Percentiles rank a stretch among this genome's conserved stretches.
phyloP scores from a whole-genome alignment of 1,140 invertebrate genomes.

The Drosophila oshimai region DNA sequence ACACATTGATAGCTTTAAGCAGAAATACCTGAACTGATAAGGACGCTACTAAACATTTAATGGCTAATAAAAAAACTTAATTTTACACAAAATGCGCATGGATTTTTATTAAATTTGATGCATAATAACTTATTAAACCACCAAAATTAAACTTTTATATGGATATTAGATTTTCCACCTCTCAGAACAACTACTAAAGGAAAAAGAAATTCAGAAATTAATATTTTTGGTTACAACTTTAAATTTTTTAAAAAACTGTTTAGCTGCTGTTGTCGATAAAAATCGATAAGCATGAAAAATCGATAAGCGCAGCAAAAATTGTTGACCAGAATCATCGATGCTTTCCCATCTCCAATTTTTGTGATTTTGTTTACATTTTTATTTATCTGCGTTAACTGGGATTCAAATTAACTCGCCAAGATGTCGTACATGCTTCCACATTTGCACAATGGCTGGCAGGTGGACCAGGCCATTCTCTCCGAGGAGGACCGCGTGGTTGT shows the following conservation, averaged over 20 bases:
- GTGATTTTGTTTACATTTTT: conserved; percentile 57
- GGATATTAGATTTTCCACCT: too few species aligned
- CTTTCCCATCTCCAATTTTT: not conserved
- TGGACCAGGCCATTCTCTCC: conserved; percentile 98
- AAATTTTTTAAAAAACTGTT: too few species aligned
- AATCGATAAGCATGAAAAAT: not conserved
- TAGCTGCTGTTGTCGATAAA: too few species aligned
- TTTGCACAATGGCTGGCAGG: conserved; percentile 99
- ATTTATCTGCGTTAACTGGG: not conserved
- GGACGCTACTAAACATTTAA: conserved; percentile 41
- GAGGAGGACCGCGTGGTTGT: conserved; percentile 99
- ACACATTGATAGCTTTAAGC: conserved; percentile 78
- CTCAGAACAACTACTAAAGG: too few species aligned
- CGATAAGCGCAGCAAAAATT: not conserved
- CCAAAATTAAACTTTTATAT: too few species aligned
- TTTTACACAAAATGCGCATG: not conserved
- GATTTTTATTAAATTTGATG: not conserved
- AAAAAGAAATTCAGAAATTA: too few species aligned
- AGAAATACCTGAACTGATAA: conserved; percentile 71
- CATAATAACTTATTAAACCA: too few species aligned
- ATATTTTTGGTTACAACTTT: too few species aligned
- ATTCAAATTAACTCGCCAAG: conserved; percentile 64
- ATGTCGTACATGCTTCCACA: conserved; percentile 99
- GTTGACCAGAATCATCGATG: not conserved
- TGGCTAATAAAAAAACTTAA: conserved; percentile 49